phyloP scores from a whole-genome alignment of 2,888 invertebrate species.

The Hecatera dysodea region DNA sequence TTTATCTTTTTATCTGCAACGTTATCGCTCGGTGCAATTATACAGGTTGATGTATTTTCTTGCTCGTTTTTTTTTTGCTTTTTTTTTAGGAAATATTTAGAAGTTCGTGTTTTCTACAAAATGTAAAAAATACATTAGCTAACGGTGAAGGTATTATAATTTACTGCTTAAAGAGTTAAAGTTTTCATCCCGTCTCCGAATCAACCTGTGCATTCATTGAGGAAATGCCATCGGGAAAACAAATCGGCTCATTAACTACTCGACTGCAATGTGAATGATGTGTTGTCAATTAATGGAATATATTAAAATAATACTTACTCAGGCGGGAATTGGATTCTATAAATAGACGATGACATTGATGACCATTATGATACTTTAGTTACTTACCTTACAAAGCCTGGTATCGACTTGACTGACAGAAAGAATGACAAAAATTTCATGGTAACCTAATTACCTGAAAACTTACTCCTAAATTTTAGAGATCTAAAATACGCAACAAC shows the following conservation, averaged over 20 bases:
- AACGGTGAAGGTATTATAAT: neutral
- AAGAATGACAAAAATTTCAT: neutral
- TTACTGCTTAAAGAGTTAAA: neutral
- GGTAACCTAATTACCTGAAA: slow-evolving; percentile 6
- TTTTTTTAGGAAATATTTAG: neutral
- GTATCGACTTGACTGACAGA: neutral
- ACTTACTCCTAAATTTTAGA: neutral
- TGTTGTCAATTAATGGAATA: slow-evolving; percentile 26
- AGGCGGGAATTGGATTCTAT: neutral
- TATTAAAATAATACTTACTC: slow-evolving; percentile 8
- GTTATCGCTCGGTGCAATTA: neutral
- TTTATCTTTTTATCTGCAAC: slow-evolving; percentile 14
- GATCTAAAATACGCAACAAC: neutral
- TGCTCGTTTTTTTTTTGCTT: too few relatives aligned
- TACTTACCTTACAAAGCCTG: neutral
- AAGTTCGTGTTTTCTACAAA: neutral
- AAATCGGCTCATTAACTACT: slow-evolving; percentile 31
- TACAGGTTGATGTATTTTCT: neutral
- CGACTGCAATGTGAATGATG: slow-evolving; percentile 22
- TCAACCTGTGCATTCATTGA: slow-evolving; percentile 6
- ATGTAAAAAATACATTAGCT: too few relatives aligned
- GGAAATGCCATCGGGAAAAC: slow-evolving; percentile 24
- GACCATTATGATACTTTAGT: neutral
- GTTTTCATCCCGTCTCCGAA: neutral
- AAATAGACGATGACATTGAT: slow-evolving; percentile 1